phyloP scores from a whole-genome alignment of 2,797 vertebrate genomes.

The Takifugu ocellatus region DNA sequence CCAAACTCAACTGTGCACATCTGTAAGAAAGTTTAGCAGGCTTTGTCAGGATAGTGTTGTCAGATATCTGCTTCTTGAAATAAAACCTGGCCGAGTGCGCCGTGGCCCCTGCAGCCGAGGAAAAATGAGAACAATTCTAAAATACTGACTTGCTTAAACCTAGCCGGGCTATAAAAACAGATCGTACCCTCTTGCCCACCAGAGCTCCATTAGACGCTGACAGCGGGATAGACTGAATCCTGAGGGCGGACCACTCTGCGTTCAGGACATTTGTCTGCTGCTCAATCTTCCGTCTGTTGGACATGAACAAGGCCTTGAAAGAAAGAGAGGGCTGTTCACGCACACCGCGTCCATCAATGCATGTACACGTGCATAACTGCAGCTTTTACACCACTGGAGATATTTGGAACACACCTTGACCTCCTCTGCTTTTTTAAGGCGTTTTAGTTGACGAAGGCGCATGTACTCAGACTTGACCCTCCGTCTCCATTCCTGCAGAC shows the following conservation, averaged over 20 bases:
- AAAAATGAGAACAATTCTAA: too few species aligned
- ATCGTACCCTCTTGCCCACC: constrained; percentile 84
- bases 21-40: constrained; percentile 52
- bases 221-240: constrained; percentile 86
- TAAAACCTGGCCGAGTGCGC: too few species aligned
- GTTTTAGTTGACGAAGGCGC: constrained; percentile 91
- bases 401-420: constrained; percentile 82
- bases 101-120: too few species aligned
- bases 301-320: constrained; percentile 84
- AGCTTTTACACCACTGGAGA: neutral
- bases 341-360: neutral
- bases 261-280: constrained; percentile 86
- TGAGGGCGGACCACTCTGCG: constrained; percentile 90
- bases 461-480: constrained; percentile 97
- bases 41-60: too few species aligned
- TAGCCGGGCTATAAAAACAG: neutral
- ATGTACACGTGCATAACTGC: neutral
- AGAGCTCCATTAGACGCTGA: constrained; percentile 79
- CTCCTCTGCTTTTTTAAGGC: constrained; percentile 90
- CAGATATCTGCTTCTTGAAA: too few species aligned
- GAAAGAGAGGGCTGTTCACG: constrained; percentile 11
- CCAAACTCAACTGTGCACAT: constrained; percentile 91
- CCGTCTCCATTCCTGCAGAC: constrained; percentile 88
- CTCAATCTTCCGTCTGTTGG: constrained; percentile 91
- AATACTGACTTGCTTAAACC: neutral